phyloP scores from a whole-genome alignment of 2,113 vertebrate genomes.

The Peromyscus californicus region DNA sequence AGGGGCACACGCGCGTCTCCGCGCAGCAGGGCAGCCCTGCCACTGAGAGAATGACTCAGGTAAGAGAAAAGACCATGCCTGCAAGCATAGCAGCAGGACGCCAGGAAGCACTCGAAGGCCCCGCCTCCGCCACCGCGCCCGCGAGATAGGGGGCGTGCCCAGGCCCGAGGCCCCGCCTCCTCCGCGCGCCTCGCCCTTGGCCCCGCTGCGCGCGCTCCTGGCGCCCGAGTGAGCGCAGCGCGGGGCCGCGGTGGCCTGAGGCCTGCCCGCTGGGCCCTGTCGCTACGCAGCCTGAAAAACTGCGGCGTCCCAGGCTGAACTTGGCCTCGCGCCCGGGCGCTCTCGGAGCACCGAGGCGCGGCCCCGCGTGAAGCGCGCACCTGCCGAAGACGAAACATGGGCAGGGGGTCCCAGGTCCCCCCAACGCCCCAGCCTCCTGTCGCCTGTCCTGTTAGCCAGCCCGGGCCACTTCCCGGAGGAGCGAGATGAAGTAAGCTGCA shows the following conservation, averaged over 20 bases:
- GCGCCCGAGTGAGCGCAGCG: not conserved
- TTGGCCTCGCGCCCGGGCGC: not conserved
- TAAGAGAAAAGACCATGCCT: fast-evolving
- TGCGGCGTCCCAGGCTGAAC: not conserved
- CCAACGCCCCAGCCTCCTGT: not conserved
- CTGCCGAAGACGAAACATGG: conserved; percentile 26
- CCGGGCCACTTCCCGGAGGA: conserved; percentile 52
- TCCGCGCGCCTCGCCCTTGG: not conserved
- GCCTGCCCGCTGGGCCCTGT: not conserved
- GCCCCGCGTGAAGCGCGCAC: conserved; percentile 53
- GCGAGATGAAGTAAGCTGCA: conserved; percentile 20
- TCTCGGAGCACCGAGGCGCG: not conserved
- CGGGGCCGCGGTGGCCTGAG: not conserved
- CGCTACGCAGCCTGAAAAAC: not conserved
- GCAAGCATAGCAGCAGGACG: fast-evolving
- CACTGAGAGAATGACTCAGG: fast-evolving
- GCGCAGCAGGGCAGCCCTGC: not conserved
- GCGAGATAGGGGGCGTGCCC: conserved; percentile 29
- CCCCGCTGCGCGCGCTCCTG: not conserved
- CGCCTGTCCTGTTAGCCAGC: not conserved
- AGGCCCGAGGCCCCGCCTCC: not conserved
- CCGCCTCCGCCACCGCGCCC: not conserved
- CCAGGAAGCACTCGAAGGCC: not conserved
- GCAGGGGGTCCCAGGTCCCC: not conserved
- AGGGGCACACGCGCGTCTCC: not conserved